Percentiles rank a stretch among this genome's conserved stretches.
Conservation (phyloP, 2,113 vertebrate genomes). For the Etheostoma cragini region DNA sequence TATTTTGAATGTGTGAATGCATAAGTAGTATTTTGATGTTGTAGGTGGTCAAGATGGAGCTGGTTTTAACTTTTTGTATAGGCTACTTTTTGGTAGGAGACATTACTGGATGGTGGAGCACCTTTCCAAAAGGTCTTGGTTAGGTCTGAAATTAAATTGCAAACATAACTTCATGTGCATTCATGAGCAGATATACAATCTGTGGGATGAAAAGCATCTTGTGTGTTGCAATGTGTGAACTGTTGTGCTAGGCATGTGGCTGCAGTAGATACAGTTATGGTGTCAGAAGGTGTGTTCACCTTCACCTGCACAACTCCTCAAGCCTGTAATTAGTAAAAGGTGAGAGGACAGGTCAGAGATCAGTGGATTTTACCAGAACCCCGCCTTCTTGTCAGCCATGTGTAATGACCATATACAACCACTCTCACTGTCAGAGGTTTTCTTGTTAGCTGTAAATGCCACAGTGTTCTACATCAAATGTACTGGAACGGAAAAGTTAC, state of each 20-base stretch:
- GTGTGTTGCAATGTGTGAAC: conserved; percentile 28
- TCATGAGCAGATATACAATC: conserved; percentile 1
- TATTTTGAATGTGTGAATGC: too few species aligned
- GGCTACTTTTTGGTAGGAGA: too few species aligned
- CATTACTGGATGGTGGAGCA: not conserved
- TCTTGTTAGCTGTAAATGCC: not conserved
- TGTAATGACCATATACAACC: conserved; percentile 34
- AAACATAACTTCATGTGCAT: not conserved
- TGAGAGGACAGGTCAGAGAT: conserved; percentile 54
- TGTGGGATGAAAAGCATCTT: conserved; percentile 1
- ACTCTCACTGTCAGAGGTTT: conserved; percentile 51
- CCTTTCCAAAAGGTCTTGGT: conserved; percentile 9
- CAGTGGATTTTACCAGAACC: conserved; percentile 32
- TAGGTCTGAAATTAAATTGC: not conserved
- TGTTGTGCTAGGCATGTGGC: conserved; percentile 40
- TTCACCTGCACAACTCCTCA: conserved; percentile 34
- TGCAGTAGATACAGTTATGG: conserved; percentile 49
- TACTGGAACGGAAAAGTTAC: not conserved
- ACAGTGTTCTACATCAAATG: not conserved
- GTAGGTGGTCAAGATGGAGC: too few species aligned
- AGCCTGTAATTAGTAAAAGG: conserved; percentile 68
- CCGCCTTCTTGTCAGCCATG: conserved; percentile 11
- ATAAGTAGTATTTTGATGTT: too few species aligned
- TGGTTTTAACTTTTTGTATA: too few species aligned
- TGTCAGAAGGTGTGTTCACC: conserved; percentile 51